A percentile compares a stretch with the other conserved stretches of the same genome.
Evolutionary conservation across 2,888 invertebrate genomes (phyloP).

Genomic region (Mythimna ferrago): DNA sequence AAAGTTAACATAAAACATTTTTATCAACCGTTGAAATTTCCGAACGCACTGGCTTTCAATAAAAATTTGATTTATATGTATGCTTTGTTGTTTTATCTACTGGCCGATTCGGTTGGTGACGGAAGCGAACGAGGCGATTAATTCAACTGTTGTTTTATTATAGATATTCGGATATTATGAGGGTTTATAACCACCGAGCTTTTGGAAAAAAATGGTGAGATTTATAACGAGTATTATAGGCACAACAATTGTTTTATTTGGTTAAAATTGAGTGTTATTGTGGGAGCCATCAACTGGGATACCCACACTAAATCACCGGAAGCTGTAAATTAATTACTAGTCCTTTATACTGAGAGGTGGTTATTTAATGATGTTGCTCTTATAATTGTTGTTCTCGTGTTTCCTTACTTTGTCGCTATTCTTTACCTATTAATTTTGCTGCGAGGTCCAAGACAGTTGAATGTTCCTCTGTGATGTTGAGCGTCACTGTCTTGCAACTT

Average conservation of each 20-base stretch:
- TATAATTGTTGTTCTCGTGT: background rate
- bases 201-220: slow-evolving; percentile 26
- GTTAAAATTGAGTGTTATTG: slow-evolving; percentile 8
- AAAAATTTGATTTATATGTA: slow-evolving; percentile 63
- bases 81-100: slow-evolving; percentile 59
- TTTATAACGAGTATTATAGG: slow-evolving; percentile 33
- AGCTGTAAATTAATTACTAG: slow-evolving; percentile 21
- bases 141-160: slow-evolving; percentile 52
- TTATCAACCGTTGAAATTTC: slow-evolving; percentile 57
- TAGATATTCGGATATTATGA: slow-evolving; percentile 48
- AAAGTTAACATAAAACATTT: slow-evolving; percentile 54
- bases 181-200: slow-evolving; percentile 27
- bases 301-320: slow-evolving; percentile 10
- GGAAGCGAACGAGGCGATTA: slow-evolving; percentile 52
- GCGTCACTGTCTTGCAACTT: background rate
- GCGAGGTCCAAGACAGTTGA: background rate
- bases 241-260: slow-evolving; percentile 48
- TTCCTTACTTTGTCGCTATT: background rate
- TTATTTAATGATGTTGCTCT: background rate
- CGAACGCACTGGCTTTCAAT: slow-evolving; percentile 57
- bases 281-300: background rate
- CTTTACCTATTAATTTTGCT: background rate
- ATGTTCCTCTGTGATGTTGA: background rate
- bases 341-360: slow-evolving; percentile 5
- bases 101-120: slow-evolving; percentile 15